phyloP scores from a whole-genome alignment of 2,797 vertebrate genomes.

The Parambassis ranga region DNA sequence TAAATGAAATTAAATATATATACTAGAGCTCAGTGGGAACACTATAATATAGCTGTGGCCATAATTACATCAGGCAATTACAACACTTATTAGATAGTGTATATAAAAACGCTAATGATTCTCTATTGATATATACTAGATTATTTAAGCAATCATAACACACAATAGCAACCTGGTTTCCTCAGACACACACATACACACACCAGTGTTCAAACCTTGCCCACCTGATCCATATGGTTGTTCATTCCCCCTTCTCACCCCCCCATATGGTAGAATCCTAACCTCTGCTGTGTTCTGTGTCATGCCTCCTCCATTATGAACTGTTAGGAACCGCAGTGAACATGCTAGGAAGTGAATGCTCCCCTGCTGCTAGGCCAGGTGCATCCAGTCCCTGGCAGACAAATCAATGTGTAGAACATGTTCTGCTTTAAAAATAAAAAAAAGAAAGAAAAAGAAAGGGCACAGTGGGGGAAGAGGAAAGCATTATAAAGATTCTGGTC shows the following conservation, averaged over 20 bases:
- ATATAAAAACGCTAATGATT: no score
- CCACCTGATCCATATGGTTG: slow-evolving; percentile 35
- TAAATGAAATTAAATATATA: no score
- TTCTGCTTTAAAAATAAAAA: slow-evolving; percentile 6
- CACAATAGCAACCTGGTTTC: not conserved
- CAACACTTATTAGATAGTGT: no score
- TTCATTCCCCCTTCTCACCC: slow-evolving; percentile 16
- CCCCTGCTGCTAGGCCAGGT: slow-evolving; percentile 72
- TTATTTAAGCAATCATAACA: not conserved
- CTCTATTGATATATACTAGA: no score
- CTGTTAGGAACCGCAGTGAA: slow-evolving; percentile 34
- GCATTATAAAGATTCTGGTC: not conserved
- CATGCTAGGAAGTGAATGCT: slow-evolving; percentile 58
- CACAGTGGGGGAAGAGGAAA: slow-evolving; percentile 21
- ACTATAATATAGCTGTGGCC: no score
- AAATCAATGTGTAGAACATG: slow-evolving; percentile 61
- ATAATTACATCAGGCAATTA: no score
- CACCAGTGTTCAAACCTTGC: not conserved
- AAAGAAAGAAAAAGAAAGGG: not conserved
- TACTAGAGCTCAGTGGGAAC: no score
- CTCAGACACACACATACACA: not conserved
- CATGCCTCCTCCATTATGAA: slow-evolving; percentile 43
- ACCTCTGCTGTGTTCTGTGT: slow-evolving; percentile 40
- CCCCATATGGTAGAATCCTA: slow-evolving; percentile 38
- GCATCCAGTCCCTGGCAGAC: slow-evolving; percentile 54